These are phyloP conservation scores for Pseudanteris insignis DNA, from an alignment of 2,888 invertebrate species.

Conservation along the genomic window DNA sequence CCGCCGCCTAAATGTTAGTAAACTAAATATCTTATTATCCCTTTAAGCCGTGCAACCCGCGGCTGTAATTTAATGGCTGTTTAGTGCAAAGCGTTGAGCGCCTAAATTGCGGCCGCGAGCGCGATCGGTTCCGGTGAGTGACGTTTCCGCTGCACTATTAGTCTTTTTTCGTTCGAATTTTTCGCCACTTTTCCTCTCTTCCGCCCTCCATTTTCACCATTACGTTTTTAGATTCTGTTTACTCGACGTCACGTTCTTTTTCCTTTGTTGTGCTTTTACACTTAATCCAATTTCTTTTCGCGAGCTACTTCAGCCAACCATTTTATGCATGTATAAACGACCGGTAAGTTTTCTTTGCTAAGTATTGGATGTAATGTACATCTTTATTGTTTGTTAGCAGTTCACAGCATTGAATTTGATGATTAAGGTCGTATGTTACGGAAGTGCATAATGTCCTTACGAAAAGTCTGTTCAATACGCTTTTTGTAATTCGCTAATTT, in stretches of 20 bases:
- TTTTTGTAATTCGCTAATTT: constrained; percentile 25
- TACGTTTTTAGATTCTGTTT: constrained; percentile 22
- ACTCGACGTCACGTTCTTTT: constrained; percentile 33
- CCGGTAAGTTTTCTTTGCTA: constrained; percentile 35
- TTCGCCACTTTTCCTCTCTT: constrained; percentile 10
- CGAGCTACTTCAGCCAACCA: constrained; percentile 35
- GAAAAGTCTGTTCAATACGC: constrained; percentile 2
- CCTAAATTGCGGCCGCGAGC: too few relatives aligned
- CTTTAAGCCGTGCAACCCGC: constrained; percentile 52
- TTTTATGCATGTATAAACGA: constrained; percentile 44
- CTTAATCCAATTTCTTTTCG: constrained; percentile 39
- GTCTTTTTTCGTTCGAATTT: too few relatives aligned
- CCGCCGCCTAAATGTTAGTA: constrained; percentile 59
- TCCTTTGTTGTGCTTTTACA: constrained; percentile 36
- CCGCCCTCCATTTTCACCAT: not conserved
- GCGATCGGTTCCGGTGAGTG: too few relatives aligned
- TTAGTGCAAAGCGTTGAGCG: constrained; percentile 42
- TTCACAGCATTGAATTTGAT: constrained; percentile 23
- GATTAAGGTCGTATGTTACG: constrained; percentile 18
- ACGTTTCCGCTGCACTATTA: not conserved
- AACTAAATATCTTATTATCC: constrained; percentile 65
- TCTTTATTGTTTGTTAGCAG: constrained; percentile 25
- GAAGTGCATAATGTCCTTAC: constrained; percentile 7
- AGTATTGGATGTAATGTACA: constrained; percentile 40
- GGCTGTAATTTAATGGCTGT: constrained; percentile 43